A percentile compares a stretch with the other conserved stretches of the same genome.
These are phyloP conservation scores for Idris sp. DNA, from an alignment of 1,140 invertebrate genomes.

Conservation along the genomic window DNA sequence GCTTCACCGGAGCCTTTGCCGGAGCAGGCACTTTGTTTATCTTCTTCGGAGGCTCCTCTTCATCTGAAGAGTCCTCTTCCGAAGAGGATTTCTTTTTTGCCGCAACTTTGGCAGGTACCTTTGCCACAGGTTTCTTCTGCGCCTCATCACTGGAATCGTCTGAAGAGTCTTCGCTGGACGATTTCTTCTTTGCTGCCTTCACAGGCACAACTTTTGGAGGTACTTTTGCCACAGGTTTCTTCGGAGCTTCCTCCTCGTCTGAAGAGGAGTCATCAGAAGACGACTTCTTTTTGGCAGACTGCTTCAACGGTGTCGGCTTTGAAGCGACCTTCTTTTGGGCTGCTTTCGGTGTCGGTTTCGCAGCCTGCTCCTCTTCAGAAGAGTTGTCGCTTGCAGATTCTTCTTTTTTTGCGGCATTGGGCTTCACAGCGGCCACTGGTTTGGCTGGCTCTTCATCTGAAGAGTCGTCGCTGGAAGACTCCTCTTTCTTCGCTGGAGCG, in stretches of 20 bases:
- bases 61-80: no score
- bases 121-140: slow-evolving; percentile 19
- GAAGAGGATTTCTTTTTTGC: no score
- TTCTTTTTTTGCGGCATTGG: background rate
- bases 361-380: background rate
- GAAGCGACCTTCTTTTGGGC: no score
- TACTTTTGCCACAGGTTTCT: slow-evolving; percentile 11
- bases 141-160: slow-evolving; percentile 49
- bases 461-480: no score
- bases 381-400: background rate
- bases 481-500: no score
- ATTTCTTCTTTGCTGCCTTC: slow-evolving; percentile 71
- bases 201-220: no score
- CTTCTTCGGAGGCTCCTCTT: background rate
- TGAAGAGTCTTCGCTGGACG: slow-evolving; percentile 50
- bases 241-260: slow-evolving; percentile 43
- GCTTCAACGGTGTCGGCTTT: slow-evolving; percentile 57
- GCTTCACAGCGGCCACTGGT: background rate
- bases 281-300: slow-evolving; percentile 70
- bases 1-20: background rate
- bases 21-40: background rate
- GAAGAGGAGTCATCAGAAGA: slow-evolving; percentile 55
- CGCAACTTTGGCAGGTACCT: background rate
- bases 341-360: slow-evolving; percentile 23
- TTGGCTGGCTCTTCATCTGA: background rate